Evolutionary conservation across 64 coral and sea anemone genomes (phyloP).

Genomic region (Pocillopora verrucosa): DNA sequence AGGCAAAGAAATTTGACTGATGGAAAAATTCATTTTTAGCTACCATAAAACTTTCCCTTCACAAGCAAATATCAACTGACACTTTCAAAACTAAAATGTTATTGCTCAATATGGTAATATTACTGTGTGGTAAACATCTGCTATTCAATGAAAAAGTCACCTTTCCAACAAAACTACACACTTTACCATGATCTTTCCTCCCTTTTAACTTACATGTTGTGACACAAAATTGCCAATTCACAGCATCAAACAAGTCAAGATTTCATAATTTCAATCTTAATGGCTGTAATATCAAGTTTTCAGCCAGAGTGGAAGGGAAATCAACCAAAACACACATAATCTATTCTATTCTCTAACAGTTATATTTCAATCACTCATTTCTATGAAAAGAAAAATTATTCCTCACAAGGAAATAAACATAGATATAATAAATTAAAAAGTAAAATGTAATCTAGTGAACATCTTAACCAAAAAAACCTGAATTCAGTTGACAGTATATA

Average conservation of each 20-base stretch:
- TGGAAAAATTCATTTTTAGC: not conserved
- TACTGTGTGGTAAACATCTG: not conserved
- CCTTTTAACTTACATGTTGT: not conserved
- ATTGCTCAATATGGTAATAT: not conserved
- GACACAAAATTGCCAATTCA: not conserved
- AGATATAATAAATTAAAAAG: not conserved
- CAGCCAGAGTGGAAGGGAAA: not conserved
- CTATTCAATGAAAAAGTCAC: not conserved
- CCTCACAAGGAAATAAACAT: not conserved
- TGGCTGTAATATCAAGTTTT: slow-evolving; percentile 25
- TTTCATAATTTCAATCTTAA: not conserved
- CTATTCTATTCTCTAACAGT: not conserved
- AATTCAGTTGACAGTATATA: too few species aligned
- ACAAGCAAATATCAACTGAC: slow-evolving; percentile 7
- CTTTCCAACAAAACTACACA: not conserved
- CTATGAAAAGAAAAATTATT: not conserved
- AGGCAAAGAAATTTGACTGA: not conserved
- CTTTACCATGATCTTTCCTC: not conserved
- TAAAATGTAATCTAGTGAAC: not conserved
- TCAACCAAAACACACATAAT: not conserved
- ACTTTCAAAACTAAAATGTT: not conserved
- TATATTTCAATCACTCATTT: not conserved
- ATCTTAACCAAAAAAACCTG: not conserved
- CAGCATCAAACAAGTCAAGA: not conserved
- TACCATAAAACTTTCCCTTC: not conserved